Base-by-base conservation (phyloP, 1,140 invertebrate genomes). In the Cotesia typhae region DNA sequence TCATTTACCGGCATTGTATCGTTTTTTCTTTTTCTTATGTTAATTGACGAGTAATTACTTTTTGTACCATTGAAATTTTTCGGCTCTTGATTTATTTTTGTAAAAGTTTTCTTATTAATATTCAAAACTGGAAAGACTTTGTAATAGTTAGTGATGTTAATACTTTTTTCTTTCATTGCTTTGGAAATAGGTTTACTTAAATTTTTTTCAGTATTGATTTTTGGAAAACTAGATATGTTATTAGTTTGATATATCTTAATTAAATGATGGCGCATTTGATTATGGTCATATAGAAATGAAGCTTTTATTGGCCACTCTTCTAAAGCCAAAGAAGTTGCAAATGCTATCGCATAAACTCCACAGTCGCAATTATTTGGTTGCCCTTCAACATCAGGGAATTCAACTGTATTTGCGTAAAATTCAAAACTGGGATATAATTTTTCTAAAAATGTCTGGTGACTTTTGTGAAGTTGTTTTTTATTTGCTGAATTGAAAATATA, bases 401-500 rank as follows among this genome's bases (percentile, higher is more conserved):
- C 53, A 36, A 74, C 37, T 1, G 51, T 36, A 52, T 52, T 14
- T 10, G 41, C 17, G 20, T 61, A 1, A 17, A 71, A 10, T n/a
- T 38, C 17, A 63, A 64, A 67, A 12, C 60, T 67, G 12, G 68
- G 73, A 64, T 66, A 70, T 61, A 75, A 60, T 37, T 12, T 17
- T 37, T 57, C 35, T 6, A 72, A 20, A 70, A 28, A 67, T 55
- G 7, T n/a, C 64, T 61, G 12, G 35, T 75, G 68, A 66, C 73
- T 53, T 38, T 65, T 9, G 53, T 73, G 71, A 41, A 75, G 61
- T 17, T 20, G 47, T 37, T 66, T 70, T 10, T 17, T 55, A 60
- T 75, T 75, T 12, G 71, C 4, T 14, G 71, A 75, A 70, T 76
- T 69, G 36, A 70, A 76, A 17, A 74, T 73, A 17, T 71, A 73